phyloP scores from a whole-genome alignment of 2,888 invertebrate species.

The Chymomyza caudatula region DNA sequence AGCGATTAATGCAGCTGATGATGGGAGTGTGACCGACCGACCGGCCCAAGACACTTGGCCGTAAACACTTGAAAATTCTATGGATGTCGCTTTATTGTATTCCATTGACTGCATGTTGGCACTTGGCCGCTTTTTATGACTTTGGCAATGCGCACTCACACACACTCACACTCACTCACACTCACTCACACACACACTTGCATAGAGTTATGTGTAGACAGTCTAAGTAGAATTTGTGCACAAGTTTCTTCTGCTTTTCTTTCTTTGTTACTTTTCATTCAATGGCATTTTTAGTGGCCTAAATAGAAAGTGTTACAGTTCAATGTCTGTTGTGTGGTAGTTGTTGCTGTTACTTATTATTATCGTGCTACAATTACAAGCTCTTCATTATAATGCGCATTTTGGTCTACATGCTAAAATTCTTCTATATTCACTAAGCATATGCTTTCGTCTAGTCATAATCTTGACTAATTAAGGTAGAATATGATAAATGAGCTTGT shows the following conservation, averaged over 20 bases:
- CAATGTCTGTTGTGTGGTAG: constrained; percentile 61
- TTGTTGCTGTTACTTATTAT: neutral
- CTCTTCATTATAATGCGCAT: neutral
- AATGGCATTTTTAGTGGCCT: constrained; percentile 44
- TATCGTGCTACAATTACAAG: too few relatives aligned
- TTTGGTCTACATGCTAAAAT: neutral
- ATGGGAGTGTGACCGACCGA: constrained; percentile 13
- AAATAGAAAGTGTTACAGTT: constrained; percentile 73
- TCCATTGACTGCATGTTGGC: constrained; percentile 51
- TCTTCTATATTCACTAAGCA: neutral
- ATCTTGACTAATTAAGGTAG: neutral
- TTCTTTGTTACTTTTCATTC: constrained; percentile 26
- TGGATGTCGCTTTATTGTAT: constrained; percentile 42
- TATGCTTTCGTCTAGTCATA: neutral
- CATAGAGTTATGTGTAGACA: constrained; percentile 19
- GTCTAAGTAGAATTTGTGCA: constrained; percentile 45
- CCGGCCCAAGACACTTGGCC: constrained; percentile 32
- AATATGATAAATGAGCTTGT: neutral
- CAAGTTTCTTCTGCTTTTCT: constrained; percentile 24
- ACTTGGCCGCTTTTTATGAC: constrained; percentile 62
- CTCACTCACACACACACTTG: neutral
- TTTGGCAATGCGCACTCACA: constrained; percentile 16
- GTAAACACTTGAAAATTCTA: constrained; percentile 28
- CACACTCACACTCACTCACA: neutral
- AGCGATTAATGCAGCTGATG: constrained; percentile 10